These are phyloP conservation scores for Seriola quinqueradiata DNA, from an alignment of 2,113 vertebrate genomes.

Conservation along the genomic window DNA sequence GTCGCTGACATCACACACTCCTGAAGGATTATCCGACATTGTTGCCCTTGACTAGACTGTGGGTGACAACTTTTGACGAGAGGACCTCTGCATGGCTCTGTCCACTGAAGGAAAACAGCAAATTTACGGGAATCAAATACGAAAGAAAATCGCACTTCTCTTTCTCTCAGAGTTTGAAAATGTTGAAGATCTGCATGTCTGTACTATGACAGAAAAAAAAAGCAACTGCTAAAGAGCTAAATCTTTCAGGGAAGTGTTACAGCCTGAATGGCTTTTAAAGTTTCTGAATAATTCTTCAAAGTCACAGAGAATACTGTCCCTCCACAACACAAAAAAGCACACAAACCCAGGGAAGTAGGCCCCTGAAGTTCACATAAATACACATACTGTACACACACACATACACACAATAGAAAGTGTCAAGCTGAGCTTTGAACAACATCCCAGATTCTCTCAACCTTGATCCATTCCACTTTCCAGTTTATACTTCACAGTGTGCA, in stretches of 20 bases:
- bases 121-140: conserved; percentile 17
- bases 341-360: conserved; percentile 12
- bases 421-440: conserved; percentile 79
- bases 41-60: conserved; percentile 34
- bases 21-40: conserved; percentile 23
- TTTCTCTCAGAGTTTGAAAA: conserved; percentile 4
- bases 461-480: conserved; percentile 57
- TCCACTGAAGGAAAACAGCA: conserved; percentile 52
- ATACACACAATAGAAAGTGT: conserved; percentile 43
- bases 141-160: conserved; percentile 8
- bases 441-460: conserved; percentile 76
- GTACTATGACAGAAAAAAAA: not conserved
- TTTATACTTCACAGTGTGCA: conserved; percentile 55
- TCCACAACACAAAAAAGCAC: conserved; percentile 8
- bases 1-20: conserved; percentile 28
- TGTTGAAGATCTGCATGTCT: not conserved
- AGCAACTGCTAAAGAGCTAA: conserved; percentile 19
- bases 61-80: conserved; percentile 46
- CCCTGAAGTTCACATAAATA: conserved; percentile 13
- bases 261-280: conserved; percentile 46
- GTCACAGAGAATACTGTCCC: conserved; percentile 46
- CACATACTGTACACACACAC: conserved; percentile 16
- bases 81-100: conserved; percentile 53
- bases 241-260: conserved; percentile 17
- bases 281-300: conserved; percentile 61